Percentiles rank a stretch among this genome's conserved stretches.
phyloP scores from a whole-genome alignment of 53 echinoderm and acorn worm genomes.

The Echinarachnius parma region DNA sequence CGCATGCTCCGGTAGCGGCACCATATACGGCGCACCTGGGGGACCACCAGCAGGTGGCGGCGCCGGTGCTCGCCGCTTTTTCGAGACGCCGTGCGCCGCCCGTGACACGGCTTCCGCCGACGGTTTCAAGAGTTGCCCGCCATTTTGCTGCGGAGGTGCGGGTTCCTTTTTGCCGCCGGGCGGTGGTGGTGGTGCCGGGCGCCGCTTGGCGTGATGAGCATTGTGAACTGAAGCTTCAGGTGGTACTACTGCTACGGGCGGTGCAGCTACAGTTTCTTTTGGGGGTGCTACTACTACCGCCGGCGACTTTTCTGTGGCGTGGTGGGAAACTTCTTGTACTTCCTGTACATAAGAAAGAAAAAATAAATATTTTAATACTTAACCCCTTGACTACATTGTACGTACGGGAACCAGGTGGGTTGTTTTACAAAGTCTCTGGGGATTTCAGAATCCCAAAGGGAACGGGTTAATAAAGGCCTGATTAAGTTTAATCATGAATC shows the following conservation, averaged over 20 bases:
- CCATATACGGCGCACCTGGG: background rate
- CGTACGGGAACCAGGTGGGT: no score
- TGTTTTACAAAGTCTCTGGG: no score
- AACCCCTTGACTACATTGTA: no score
- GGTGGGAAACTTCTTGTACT: no score
- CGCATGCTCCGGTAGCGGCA: background rate
- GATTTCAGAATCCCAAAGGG: no score
- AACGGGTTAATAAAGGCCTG: no score
- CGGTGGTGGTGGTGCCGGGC: constrained; percentile 68
- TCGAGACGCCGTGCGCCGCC: constrained; percentile 34
- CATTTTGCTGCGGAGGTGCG: background rate
- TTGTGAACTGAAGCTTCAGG: no score
- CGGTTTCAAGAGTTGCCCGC: constrained; percentile 9
- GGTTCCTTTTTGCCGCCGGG: constrained; percentile 18
- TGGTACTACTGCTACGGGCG: background rate
- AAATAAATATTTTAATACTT: no score
- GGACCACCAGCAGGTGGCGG: constrained; percentile 48
- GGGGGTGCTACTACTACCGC: background rate
- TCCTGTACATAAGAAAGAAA: no score
- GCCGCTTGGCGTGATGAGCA: constrained; percentile 28
- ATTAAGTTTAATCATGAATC: no score
- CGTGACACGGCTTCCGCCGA: background rate
- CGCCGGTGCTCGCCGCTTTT: constrained; percentile 66
- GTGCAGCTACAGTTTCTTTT: background rate
- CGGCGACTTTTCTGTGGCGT: no score